phyloP scores from a whole-genome alignment of 2,888 invertebrate genomes.

The Sycophila texana region DNA sequence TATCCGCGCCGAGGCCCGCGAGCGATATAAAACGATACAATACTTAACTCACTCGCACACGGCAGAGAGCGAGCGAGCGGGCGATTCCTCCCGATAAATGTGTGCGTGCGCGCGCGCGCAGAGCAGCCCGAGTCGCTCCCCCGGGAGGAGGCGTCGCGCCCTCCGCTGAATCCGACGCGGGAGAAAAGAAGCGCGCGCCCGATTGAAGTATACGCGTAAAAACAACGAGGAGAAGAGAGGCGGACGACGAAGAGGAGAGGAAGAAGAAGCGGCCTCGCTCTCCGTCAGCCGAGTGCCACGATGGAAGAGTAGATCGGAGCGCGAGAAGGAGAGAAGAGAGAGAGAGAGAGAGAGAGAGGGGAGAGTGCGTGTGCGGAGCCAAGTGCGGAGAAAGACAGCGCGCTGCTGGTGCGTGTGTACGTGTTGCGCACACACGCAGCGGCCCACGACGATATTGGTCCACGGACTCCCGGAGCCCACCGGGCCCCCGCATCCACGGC shows the following conservation, averaged over 20 bases:
- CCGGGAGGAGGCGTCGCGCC: too few species aligned
- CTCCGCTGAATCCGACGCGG: too few species aligned
- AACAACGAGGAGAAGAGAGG: slow-evolving; percentile 3
- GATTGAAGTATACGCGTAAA: neutral
- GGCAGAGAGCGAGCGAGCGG: too few species aligned
- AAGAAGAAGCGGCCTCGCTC: neutral
- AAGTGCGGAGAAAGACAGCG: slow-evolving; percentile 13
- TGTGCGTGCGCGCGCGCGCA: too few species aligned
- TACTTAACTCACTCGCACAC: too few species aligned
- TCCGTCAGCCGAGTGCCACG: neutral
- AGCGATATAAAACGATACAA: too few species aligned
- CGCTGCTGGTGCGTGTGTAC: neutral
- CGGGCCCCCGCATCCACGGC: neutral
- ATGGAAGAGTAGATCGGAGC: neutral
- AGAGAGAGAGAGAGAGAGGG: slow-evolving; percentile 4
- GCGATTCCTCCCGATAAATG: too few species aligned
- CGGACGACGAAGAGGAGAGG: neutral
- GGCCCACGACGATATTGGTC: neutral
- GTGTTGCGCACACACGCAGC: too few species aligned
- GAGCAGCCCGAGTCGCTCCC: too few species aligned
- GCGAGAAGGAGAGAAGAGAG: slow-evolving; percentile 12
- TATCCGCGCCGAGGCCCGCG: too few species aligned
- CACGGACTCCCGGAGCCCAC: neutral
- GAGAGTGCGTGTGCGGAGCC: slow-evolving; percentile 13
- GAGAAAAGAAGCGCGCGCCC: neutral